Evolutionary conservation across 2,888 invertebrate species (phyloP), one percentile per base, ranked within the genome.

Genomic region (Leptinotarsa haldemani): DNA sequence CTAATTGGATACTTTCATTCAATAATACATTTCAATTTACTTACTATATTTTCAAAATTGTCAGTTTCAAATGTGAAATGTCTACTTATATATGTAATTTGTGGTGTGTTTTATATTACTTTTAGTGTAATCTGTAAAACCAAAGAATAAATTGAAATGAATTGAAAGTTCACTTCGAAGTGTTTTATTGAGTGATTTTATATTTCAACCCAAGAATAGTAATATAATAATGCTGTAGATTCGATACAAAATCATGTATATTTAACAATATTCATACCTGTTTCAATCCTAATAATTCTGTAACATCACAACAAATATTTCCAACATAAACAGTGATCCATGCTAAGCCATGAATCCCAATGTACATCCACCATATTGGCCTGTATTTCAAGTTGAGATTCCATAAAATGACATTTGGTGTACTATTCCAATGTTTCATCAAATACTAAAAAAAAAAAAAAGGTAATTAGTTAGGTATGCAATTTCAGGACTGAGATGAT

Each of bases 251-350:
- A 15, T 5, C 16, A 16, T 50, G 4, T 13, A 50, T 2, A 66
- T 56, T n/a, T 47, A 18, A 64, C 48, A 58, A 16, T 74, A 58
- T 40, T 52, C 64, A 68, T 80, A 88, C 88, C 84, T 92, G 92
- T 82, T 92, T 92, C 5, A 92, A 83, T 4, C 92, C 92, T 40
- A 90, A 80, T 4, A 92, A 83, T 81, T 92, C 92, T 0, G 90
- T 88, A 25, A 91, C 86, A 82, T 92, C 92, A 89, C 92, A 90
- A 81, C 91, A 90, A 63, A 92, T 85, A 78, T 90, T 90, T 12
- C 91, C 92, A 25, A 90, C 89, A 80, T 90, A 92, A 74, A 92
- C 90, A 4, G 91, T 82, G 30, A 87, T 83, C 92, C 92, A 92
- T 15, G 89, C 88, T 47, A 89, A 77, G 1, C 85, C 79, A 81